Evolutionary conservation across 2,797 vertebrate genomes (phyloP), one percentile per base, ranked within the genome.

Genomic region (Leptodactylus fallax): DNA sequence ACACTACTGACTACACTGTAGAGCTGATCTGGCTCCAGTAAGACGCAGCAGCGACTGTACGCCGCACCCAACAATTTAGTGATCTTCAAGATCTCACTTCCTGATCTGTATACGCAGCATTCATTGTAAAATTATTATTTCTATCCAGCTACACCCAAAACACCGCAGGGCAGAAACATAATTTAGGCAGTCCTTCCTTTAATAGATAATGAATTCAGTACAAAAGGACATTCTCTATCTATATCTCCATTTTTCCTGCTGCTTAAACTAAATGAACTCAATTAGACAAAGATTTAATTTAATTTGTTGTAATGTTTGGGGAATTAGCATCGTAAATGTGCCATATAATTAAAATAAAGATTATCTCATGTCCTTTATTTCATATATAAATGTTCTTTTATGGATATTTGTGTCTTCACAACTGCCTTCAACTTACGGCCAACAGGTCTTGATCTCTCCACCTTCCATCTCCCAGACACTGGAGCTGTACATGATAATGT

Each of bases 351-450:
- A 27, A 27, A 58, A 27, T 56, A 79, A 36, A 19, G 23, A 27
- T 78, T 3, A 78, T 58, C 53, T 79, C 8, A 13, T 21, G 53
- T 56, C 23, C 53, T 58, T 27, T 58, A 58, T 27, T 79, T 58
- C 11, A 56, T 60, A 55, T 27, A 7, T 23, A 45, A 45, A 80
- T 60, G 55, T 25, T 80, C 25, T 6, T 80, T 80, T 8, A 63
- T 63, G 27, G 21, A 47, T 47, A 61, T 61, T 80, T 80, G 27
- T 45, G 58, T 61, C 79, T 74, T 74, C 71, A 74, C 71, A 21
- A 49, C 17, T 49, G 71, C 9, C 71, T 13, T 77, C 47, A 53
- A 77, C 21, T 23, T 77, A 53, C 14, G 72, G n/a, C 47, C 74
- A n/a, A 77, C 21, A 8, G 36, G 17, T 61, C 56, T 45, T 47